Evolutionary conservation across 2,113 vertebrate species (phyloP).

Genomic region (Osmerus mordax): DNA sequence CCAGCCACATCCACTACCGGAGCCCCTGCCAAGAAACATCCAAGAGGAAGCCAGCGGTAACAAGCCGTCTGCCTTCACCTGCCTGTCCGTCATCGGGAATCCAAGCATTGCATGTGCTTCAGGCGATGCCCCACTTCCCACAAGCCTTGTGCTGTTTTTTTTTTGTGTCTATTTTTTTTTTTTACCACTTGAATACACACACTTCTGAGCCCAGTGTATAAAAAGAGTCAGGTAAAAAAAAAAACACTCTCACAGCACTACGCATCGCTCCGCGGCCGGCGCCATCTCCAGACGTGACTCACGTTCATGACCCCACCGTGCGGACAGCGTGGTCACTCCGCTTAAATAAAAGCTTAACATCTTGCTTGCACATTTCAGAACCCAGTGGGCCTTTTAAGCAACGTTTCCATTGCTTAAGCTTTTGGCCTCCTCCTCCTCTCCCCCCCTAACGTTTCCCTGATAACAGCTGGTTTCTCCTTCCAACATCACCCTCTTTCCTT

Average conservation of each 20-base stretch:
- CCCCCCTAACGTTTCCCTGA: conserved; percentile 56
- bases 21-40: conserved; percentile 60
- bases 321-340: conserved; percentile 44
- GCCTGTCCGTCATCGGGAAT: conserved; percentile 65
- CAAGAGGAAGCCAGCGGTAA: conserved; percentile 77
- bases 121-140: conserved; percentile 44
- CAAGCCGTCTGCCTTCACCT: conserved; percentile 55
- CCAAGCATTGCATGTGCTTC: conserved; percentile 75
- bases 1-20: conserved; percentile 67
- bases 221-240: conserved; percentile 55
- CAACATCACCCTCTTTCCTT: conserved; percentile 59
- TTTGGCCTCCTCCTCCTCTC: conserved; percentile 52
- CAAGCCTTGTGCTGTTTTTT: conserved; percentile 14
- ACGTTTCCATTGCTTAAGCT: conserved; percentile 70
- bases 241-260: conserved; percentile 37
- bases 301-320: conserved; percentile 44
- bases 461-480: conserved; percentile 62
- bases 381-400: conserved; percentile 56
- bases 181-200: conserved; percentile 55
- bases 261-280: conserved; percentile 61
- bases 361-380: conserved; percentile 71
- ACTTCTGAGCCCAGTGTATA: conserved; percentile 63
- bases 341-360: conserved; percentile 64
- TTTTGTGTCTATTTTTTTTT: conserved; percentile 40
- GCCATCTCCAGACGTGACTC: conserved; percentile 31